Percentiles rank a stretch among this genome's conserved stretches.
Conservation (phyloP, 53 echinoderm and acorn worm species). For the Arbacia lixula region DNA sequence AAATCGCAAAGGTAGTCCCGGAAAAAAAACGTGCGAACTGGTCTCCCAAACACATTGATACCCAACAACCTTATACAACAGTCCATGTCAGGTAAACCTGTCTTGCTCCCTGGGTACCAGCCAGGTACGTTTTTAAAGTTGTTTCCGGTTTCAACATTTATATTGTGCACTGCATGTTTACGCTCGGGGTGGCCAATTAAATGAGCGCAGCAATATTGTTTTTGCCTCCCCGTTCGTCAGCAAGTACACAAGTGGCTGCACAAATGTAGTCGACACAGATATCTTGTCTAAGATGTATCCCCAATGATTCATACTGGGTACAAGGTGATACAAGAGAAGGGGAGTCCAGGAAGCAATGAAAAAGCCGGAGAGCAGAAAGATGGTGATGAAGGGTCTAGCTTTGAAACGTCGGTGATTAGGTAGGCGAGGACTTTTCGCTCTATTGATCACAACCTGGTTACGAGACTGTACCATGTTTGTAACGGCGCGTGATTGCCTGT, state of each 20-base stretch:
- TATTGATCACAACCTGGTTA: neutral
- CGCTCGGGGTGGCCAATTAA: too few species aligned
- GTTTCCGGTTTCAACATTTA: too few species aligned
- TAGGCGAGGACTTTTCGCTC: neutral
- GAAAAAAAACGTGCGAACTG: too few species aligned
- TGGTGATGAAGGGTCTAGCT: neutral
- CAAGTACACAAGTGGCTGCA: neutral
- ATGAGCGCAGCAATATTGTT: too few species aligned
- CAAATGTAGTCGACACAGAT: too few species aligned
- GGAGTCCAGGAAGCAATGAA: slow-evolving; percentile 8
- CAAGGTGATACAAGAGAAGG: neutral
- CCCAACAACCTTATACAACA: too few species aligned
- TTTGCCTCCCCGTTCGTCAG: neutral
- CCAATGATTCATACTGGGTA: neutral
- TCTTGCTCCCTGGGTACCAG: too few species aligned
- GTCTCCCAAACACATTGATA: too few species aligned
- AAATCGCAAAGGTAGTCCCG: too few species aligned
- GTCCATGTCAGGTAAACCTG: too few species aligned
- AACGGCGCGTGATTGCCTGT: neutral
- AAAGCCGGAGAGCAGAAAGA: neutral
- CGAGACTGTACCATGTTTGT: neutral
- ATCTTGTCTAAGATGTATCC: neutral
- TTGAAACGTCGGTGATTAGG: neutral
- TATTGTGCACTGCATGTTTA: too few species aligned
- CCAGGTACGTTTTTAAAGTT: too few species aligned